These are phyloP conservation scores for Sitodiplosis mosellana DNA, from an alignment of 1,140 invertebrate genomes.

Conservation along the genomic window DNA sequence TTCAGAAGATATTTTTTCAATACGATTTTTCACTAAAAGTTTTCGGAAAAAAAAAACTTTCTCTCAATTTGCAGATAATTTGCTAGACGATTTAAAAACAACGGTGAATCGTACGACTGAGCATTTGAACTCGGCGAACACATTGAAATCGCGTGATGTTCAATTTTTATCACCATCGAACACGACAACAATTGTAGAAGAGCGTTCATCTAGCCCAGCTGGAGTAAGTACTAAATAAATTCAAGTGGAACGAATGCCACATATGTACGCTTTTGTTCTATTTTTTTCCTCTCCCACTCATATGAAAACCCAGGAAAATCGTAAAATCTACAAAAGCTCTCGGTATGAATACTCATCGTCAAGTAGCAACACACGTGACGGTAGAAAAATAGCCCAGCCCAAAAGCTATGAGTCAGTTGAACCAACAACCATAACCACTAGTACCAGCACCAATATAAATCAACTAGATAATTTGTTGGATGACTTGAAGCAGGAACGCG, in stretches of 20 bases:
- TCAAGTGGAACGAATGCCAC: not conserved
- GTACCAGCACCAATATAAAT: too few species aligned
- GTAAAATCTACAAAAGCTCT: slow-evolving; percentile 17
- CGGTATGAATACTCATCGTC: slow-evolving; percentile 20
- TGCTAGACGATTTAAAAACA: slow-evolving; percentile 1
- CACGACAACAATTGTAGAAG: not conserved
- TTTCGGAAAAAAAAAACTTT: too few species aligned
- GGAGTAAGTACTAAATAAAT: not conserved
- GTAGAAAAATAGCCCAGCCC: slow-evolving; percentile 16
- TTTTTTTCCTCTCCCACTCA: not conserved
- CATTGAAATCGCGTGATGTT: not conserved
- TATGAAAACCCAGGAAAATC: not conserved
- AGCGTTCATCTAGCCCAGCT: not conserved
- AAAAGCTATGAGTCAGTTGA: slow-evolving; percentile 10
- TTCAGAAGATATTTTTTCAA: too few species aligned
- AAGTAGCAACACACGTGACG: slow-evolving; percentile 5
- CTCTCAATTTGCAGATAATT: not conserved
- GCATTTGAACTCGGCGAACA: not conserved
- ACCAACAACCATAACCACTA: too few species aligned
- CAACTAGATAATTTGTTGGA: slow-evolving; percentile 31
- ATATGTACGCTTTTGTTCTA: not conserved
- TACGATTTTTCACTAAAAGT: too few species aligned
- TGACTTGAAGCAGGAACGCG: slow-evolving; percentile 30
- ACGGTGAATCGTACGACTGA: not conserved
- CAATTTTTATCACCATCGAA: slow-evolving; percentile 1